These are phyloP conservation scores for Thalassarche chlororhynchos DNA, from an alignment of 2,113 vertebrate genomes.

Conservation along the genomic window DNA sequence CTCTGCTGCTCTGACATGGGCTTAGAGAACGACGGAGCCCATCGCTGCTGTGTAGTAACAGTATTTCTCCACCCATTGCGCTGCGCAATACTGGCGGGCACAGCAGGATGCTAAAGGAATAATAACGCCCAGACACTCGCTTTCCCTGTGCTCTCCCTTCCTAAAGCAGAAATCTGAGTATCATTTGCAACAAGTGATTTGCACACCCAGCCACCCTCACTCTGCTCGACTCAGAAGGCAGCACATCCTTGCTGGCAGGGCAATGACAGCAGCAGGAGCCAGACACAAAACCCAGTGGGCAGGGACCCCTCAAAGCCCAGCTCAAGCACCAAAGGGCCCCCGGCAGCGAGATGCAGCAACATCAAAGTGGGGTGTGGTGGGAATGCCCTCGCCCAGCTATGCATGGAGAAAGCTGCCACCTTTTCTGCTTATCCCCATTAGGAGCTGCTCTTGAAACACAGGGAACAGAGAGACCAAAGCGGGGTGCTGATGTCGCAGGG, in stretches of 20 bases:
- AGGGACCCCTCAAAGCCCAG: not conserved
- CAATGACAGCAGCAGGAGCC: not conserved
- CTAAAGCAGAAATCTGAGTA: not conserved
- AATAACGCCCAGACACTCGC: not conserved
- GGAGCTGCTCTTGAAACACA: not conserved
- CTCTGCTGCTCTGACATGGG: not conserved
- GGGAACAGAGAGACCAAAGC: not conserved
- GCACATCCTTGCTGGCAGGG: not conserved
- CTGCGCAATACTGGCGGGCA: not conserved
- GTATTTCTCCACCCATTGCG: not conserved
- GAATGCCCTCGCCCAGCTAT: not conserved
- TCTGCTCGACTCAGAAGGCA: not conserved
- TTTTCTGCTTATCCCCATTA: not conserved
- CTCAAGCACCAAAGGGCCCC: too few relatives aligned
- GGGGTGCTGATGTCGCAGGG: accelerated
- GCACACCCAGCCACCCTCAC: not conserved
- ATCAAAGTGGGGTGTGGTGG: not conserved
- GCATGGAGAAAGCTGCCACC: not conserved
- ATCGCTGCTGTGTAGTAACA: not conserved
- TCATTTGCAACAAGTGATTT: not conserved
- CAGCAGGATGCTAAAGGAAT: not conserved
- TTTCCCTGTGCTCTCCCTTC: not conserved
- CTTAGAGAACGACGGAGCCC: not conserved
- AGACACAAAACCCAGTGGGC: not conserved
- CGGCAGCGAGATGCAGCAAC: not conserved